Percentiles rank a stretch among this genome's conserved stretches.
phyloP scores from a whole-genome alignment of 2,113 vertebrate species.

The Malaclemys terrapin region DNA sequence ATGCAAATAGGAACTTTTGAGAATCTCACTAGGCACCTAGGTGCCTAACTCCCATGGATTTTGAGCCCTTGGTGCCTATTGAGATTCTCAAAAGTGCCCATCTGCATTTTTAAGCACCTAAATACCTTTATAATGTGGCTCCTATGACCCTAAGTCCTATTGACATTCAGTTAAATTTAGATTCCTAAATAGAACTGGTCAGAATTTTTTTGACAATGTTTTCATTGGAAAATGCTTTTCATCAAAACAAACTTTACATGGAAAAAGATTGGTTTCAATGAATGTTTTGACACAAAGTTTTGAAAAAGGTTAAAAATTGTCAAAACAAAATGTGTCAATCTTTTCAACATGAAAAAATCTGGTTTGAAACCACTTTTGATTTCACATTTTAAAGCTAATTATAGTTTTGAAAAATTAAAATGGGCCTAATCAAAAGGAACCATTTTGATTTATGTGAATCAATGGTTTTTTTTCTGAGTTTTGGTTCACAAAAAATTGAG shows the following conservation, averaged over 20 bases:
- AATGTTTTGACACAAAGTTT: not conserved
- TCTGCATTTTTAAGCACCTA: not conserved
- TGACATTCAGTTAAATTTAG: not conserved
- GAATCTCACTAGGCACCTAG: too few relatives aligned
- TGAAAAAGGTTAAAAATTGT: too few relatives aligned
- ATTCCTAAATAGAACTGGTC: not conserved
- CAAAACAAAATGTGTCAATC: too few relatives aligned
- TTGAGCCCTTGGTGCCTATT: not conserved
- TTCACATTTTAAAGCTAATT: too few relatives aligned
- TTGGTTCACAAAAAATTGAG: not conserved
- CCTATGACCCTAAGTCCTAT: not conserved
- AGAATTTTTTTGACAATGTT: not conserved
- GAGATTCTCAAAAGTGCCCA: not conserved
- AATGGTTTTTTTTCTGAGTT: too few relatives aligned
- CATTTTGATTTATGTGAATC: too few relatives aligned
- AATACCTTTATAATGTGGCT: not conserved
- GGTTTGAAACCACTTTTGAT: too few relatives aligned
- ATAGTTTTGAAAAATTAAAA: too few relatives aligned
- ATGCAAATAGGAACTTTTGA: not conserved
- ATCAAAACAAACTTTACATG: not conserved
- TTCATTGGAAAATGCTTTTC: not conserved
- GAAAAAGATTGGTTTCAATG: not conserved
- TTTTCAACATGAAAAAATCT: too few relatives aligned
- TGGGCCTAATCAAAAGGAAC: too few relatives aligned
- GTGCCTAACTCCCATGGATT: too few relatives aligned